Conservation (phyloP, 2,113 vertebrate species). For the Aphyosemion australe region DNA sequence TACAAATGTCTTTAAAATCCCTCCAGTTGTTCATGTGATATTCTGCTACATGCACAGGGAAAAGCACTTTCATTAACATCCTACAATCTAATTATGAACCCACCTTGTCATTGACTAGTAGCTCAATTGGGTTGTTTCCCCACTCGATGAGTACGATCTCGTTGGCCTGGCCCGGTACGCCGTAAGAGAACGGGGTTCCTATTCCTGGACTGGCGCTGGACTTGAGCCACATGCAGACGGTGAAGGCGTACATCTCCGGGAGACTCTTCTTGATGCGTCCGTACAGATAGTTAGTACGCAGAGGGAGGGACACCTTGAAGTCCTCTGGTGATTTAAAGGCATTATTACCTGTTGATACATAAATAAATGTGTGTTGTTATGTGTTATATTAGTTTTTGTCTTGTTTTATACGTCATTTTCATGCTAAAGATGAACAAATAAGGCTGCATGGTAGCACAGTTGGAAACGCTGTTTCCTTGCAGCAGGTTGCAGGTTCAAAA, state of each 20-base stretch:
- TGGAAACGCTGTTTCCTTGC: too few species aligned
- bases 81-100: background rate
- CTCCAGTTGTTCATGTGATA: too few species aligned
- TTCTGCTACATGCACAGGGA: too few species aligned
- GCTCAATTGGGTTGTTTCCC: slow-evolving; percentile 97
- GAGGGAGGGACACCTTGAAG: slow-evolving; percentile 93
- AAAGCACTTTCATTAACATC: too few species aligned
- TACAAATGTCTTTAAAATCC: too few species aligned
- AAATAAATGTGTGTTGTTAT: background rate
- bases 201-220: slow-evolving; percentile 92
- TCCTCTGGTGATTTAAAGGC: slow-evolving; percentile 96
- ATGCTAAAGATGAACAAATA: too few species aligned
- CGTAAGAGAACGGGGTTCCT: slow-evolving; percentile 95
- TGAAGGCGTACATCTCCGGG: slow-evolving; percentile 96
- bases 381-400: too few species aligned
- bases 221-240: slow-evolving; percentile 96
- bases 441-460: too few species aligned
- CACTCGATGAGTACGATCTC: slow-evolving; percentile 98
- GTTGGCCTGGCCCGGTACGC: slow-evolving; percentile 94
- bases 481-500: too few species aligned
- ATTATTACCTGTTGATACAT: slow-evolving; percentile 83
- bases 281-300: slow-evolving; percentile 96
- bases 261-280: slow-evolving; percentile 96
- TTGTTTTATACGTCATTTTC: too few species aligned
- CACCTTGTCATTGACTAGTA: slow-evolving; percentile 98